phyloP scores from a whole-genome alignment of 2,113 vertebrate genomes.

The Bos taurus region DNA sequence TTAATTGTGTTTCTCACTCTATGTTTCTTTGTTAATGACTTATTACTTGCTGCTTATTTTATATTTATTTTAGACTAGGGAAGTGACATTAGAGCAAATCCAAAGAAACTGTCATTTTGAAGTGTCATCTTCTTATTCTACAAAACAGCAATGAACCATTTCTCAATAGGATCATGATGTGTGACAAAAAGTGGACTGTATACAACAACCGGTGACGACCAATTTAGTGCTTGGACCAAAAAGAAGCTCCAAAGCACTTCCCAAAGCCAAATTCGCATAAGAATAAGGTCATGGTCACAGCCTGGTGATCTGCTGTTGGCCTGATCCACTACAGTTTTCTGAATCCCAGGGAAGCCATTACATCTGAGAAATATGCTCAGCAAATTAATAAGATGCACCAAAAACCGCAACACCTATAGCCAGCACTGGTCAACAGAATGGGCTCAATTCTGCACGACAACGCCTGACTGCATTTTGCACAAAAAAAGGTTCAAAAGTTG shows the following conservation, averaged over 20 bases:
- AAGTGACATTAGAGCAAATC: background rate
- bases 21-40: background rate
- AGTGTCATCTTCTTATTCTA: background rate
- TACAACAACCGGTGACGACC: background rate
- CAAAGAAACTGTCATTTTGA: background rate
- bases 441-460: background rate
- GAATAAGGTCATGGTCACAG: background rate
- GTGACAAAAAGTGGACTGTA: background rate
- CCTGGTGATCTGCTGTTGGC: background rate
- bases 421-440: background rate
- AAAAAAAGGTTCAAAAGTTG: background rate
- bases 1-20: background rate
- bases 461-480: background rate
- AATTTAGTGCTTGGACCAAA: background rate
- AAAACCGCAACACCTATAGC: background rate
- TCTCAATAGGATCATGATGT: background rate
- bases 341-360: background rate
- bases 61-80: background rate
- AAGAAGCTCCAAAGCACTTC: background rate
- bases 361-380: background rate
- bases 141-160: background rate
- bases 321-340: background rate
- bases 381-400: background rate
- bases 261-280: background rate
- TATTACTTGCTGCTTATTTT: background rate